Percentiles rank a stretch among this genome's conserved stretches.
Evolutionary conservation across 2,797 vertebrate genomes (phyloP).

Genomic region (Phoeniculus purpureus): DNA sequence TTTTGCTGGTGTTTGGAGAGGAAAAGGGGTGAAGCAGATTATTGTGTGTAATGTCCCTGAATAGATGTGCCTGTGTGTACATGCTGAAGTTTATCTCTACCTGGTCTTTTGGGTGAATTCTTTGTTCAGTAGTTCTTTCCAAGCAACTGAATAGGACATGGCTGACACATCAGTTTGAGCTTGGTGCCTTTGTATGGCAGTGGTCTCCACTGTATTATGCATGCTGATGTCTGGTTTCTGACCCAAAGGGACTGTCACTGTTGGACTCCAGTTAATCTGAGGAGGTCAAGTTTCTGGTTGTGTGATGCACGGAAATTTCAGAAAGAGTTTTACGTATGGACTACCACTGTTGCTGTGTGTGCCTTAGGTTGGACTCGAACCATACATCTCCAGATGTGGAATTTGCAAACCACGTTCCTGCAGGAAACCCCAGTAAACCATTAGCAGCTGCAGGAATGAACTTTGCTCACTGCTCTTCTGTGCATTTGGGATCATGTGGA

Average conservation of each 20-base stretch:
- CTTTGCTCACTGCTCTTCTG: neutral
- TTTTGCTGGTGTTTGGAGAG: neutral
- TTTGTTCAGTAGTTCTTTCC: neutral
- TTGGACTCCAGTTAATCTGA: neutral
- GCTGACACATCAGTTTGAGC: neutral
- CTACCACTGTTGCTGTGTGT: fast-evolving
- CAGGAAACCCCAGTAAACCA: neutral
- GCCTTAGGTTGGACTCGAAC: neutral
- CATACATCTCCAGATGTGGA: neutral
- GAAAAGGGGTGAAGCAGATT: neutral
- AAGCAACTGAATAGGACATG: neutral
- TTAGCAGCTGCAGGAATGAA: neutral
- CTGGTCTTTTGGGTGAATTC: neutral
- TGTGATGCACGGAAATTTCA: neutral
- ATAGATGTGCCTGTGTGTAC: neutral
- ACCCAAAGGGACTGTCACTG: neutral
- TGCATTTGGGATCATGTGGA: fast-evolving
- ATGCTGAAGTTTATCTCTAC: neutral
- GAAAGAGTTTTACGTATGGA: neutral
- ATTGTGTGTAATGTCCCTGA: neutral
- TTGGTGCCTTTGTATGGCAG: neutral
- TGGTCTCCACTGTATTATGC: neutral
- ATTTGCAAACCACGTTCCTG: neutral
- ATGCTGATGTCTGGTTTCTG: neutral
- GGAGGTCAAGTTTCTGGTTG: neutral